Conservation (phyloP, 2,113 vertebrate genomes). For the Butorides virescens region DNA sequence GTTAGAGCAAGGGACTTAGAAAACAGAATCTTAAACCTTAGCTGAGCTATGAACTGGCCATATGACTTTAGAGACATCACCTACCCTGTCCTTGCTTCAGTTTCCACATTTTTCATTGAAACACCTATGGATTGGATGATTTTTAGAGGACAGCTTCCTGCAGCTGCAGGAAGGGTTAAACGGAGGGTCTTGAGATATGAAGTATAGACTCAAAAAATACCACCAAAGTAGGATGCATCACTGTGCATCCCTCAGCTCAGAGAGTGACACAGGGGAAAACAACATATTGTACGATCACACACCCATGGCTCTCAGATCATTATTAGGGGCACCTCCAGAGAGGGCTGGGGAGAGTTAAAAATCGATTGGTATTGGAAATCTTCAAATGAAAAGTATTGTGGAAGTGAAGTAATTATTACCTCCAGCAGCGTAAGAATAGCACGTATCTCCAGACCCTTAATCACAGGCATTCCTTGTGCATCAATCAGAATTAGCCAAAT, state of each 20-base stretch:
- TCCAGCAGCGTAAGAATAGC: background rate
- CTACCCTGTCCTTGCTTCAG: background rate
- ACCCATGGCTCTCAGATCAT: background rate
- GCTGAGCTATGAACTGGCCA: background rate
- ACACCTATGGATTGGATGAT: background rate
- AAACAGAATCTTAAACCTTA: background rate
- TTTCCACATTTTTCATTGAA: background rate
- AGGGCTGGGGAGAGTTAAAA: background rate
- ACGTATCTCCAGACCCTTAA: background rate
- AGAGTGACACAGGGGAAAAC: background rate
- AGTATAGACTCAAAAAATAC: background rate
- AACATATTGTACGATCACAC: background rate
- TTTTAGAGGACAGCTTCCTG: background rate
- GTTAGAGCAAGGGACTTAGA: background rate
- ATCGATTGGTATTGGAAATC: background rate
- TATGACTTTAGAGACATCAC: background rate
- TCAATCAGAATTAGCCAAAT: conserved; percentile 21
- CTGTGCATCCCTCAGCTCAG: background rate
- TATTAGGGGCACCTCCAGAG: background rate
- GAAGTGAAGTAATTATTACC: background rate
- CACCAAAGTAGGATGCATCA: background rate
- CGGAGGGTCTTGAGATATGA: background rate
- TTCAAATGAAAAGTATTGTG: background rate
- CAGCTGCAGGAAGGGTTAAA: background rate
- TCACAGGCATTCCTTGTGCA: background rate